phyloP scores from a whole-genome alignment of 2,113 vertebrate species.

The Clupea harengus region DNA sequence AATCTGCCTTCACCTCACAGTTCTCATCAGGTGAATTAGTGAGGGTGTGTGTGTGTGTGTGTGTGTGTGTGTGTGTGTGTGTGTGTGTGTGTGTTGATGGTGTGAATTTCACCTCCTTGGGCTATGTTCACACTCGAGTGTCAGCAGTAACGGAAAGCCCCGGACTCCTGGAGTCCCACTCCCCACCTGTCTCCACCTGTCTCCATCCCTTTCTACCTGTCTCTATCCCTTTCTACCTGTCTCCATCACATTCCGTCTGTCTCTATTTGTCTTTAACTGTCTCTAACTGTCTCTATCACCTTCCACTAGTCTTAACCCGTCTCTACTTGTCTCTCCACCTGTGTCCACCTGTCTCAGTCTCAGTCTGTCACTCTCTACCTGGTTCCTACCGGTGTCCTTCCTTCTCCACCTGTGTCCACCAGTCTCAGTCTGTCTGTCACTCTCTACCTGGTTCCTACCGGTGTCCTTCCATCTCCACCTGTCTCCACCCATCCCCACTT shows the following conservation, averaged over 20 bases:
- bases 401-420: neutral
- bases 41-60: slow-evolving; percentile 62
- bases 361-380: neutral
- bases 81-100: slow-evolving; percentile 31
- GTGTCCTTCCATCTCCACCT: neutral
- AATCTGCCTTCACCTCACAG: slow-evolving; percentile 31
- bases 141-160: slow-evolving; percentile 35
- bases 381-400: neutral
- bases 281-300: neutral
- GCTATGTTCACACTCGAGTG: slow-evolving; percentile 51
- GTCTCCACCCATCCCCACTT: neutral
- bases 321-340: neutral
- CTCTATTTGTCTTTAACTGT: neutral
- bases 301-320: neutral
- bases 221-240: neutral
- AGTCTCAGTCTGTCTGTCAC: neutral
- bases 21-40: slow-evolving; percentile 50
- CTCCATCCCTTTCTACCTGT: neutral
- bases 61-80: slow-evolving; percentile 51
- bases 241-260: neutral
- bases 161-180: neutral
- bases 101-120: slow-evolving; percentile 61
- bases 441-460: too few species aligned
- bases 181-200: neutral
- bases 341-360: neutral